Conservation (phyloP, 2,888 invertebrate genomes). For the Nephrocerus scutellatus region DNA sequence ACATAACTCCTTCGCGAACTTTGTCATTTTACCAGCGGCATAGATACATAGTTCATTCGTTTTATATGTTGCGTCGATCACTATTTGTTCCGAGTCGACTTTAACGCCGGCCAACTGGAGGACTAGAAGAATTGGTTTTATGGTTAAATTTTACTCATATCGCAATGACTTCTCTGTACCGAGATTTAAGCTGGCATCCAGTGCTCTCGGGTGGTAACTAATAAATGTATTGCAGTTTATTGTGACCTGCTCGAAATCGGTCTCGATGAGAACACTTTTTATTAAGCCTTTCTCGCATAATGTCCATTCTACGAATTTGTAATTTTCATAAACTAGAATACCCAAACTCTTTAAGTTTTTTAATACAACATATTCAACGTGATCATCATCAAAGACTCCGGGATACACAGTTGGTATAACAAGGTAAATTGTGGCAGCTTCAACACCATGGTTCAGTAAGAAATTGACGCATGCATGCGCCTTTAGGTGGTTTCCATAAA, state of each 20-base stretch:
- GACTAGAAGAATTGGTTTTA: constrained; percentile 10
- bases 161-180: constrained; percentile 9
- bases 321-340: constrained; percentile 21
- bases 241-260: constrained; percentile 7
- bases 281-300: constrained; percentile 19
- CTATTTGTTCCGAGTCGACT: constrained; percentile 14
- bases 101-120: constrained; percentile 16
- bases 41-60: constrained; percentile 30
- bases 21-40: constrained; percentile 29
- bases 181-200: constrained; percentile 5
- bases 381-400: constrained; percentile 23
- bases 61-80: constrained; percentile 26
- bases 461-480: constrained; percentile 34
- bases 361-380: constrained; percentile 25
- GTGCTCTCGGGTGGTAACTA: constrained; percentile 23
- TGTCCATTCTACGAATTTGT: constrained; percentile 18
- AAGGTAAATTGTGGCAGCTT: constrained; percentile 20
- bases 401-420: constrained; percentile 23
- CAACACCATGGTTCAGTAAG: constrained; percentile 29
- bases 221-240: constrained; percentile 33
- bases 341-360: constrained; percentile 30
- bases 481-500: constrained; percentile 31
- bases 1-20: constrained; percentile 9
- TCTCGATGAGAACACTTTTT: constrained; percentile 1
- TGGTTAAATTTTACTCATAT: constrained; percentile 10